phyloP scores from a whole-genome alignment of 53 echinoderm and acorn worm species.

The Luidia sarsii region DNA sequence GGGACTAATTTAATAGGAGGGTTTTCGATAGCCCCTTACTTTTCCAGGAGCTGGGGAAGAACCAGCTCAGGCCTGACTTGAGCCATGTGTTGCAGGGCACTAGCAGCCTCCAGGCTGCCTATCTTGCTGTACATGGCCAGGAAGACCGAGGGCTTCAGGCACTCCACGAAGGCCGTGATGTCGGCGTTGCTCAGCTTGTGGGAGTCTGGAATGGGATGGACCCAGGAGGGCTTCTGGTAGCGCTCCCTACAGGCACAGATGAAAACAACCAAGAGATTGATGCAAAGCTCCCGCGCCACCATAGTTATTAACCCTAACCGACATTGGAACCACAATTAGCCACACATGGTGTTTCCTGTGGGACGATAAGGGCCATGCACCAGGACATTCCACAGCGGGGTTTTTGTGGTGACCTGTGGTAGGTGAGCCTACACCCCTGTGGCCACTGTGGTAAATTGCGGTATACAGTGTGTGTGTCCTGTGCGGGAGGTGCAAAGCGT shows the following conservation, averaged over 20 bases:
- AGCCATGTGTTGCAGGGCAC: slow-evolving; percentile 82
- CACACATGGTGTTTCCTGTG: no score
- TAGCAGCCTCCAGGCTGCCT: slow-evolving; percentile 90
- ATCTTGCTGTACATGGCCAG: slow-evolving; percentile 96
- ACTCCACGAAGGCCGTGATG: slow-evolving; percentile 92
- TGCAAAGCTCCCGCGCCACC: not conserved
- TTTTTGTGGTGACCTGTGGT: no score
- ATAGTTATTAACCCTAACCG: no score
- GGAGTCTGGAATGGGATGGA: slow-evolving; percentile 67
- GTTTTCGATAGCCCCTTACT: no score
- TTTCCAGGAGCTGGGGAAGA: slow-evolving; percentile 84
- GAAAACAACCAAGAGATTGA: not conserved
- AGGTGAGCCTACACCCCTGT: no score
- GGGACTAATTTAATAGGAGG: no score
- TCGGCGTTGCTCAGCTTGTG: slow-evolving; percentile 82
- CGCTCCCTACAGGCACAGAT: slow-evolving; percentile 74
- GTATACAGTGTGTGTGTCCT: no score
- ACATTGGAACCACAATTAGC: no score
- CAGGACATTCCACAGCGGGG: no score
- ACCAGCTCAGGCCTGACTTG: slow-evolving; percentile 87
- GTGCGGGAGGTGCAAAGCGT: no score
- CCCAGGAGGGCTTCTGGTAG: slow-evolving; percentile 78
- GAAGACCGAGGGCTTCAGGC: slow-evolving; percentile 82
- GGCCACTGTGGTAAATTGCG: no score
- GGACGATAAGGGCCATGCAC: no score